A percentile compares a stretch with the other conserved stretches of the same genome.
Evolutionary conservation across 2,797 vertebrate species (phyloP).

Genomic region (Cyclura pinguis): DNA sequence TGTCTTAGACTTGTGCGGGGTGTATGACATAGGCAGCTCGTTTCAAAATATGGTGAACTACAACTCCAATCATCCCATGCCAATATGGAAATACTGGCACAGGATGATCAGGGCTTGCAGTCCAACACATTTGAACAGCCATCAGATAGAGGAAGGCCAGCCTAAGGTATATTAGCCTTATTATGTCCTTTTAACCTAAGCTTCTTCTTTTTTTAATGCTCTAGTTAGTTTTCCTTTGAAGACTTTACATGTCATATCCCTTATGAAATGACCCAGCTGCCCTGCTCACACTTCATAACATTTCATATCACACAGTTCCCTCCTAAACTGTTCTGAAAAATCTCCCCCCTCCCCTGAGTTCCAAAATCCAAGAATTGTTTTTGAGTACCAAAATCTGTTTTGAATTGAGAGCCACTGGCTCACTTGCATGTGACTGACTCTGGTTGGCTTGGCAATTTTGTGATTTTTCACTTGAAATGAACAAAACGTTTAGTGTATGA

Average conservation of each 20-base stretch:
- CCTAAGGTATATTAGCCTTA: not conserved
- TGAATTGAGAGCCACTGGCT: not conserved
- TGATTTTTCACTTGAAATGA: not conserved
- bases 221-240: accelerated
- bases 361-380: not conserved
- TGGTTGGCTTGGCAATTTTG: not conserved
- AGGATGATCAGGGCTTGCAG: not conserved
- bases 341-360: no score
- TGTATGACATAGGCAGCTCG: not conserved
- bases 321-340: not conserved
- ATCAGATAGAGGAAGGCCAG: not conserved
- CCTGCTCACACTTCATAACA: not conserved
- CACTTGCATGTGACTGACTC: not conserved
- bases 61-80: not conserved
- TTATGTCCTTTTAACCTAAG: not conserved
- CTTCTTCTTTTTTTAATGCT: not conserved
- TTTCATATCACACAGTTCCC: accelerated
- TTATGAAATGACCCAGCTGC: accelerated
- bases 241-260: accelerated
- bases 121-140: not conserved
- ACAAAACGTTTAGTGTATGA: not conserved
- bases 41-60: not conserved
- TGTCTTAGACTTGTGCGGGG: not conserved
- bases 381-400: not conserved
- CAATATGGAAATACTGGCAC: not conserved